Evolutionary conservation across 2,113 vertebrate genomes (phyloP).

Genomic region (Tauraco erythrolophus): DNA sequence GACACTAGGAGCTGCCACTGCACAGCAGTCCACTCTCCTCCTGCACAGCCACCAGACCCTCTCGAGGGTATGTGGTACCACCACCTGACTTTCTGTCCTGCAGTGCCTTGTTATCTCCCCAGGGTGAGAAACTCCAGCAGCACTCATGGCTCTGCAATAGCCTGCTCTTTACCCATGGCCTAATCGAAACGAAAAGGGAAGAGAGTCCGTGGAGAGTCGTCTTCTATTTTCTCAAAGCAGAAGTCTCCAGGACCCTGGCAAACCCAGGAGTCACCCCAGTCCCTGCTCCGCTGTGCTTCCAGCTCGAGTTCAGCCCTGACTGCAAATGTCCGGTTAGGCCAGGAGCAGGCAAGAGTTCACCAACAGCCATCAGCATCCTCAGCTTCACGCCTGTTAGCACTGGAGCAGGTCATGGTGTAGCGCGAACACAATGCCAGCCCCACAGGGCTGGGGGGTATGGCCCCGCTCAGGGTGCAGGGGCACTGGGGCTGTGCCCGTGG

Average conservation of each 20-base stretch:
- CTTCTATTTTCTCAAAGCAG: background rate
- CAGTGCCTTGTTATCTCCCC: background rate
- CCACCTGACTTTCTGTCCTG: background rate
- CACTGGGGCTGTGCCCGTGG: background rate
- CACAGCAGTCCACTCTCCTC: background rate
- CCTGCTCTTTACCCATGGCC: background rate
- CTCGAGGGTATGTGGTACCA: background rate
- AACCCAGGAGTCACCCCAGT: background rate
- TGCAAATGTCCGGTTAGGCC: background rate
- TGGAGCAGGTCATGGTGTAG: background rate
- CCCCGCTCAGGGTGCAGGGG: background rate
- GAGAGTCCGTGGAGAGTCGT: background rate
- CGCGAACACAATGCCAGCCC: rapidly evolving
- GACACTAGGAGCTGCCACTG: rapidly evolving
- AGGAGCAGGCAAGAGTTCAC: background rate
- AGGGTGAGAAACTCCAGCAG: background rate
- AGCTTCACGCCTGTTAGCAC: background rate
- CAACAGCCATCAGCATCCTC: background rate
- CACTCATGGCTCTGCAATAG: background rate
- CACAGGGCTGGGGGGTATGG: rapidly evolving
- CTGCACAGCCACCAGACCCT: background rate
- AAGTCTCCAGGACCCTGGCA: background rate
- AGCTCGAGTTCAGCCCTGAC: background rate
- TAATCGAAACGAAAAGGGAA: background rate
- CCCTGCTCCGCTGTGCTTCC: background rate